Conservation (phyloP, 2,113 vertebrate genomes). For the Aphyosemion australe region DNA sequence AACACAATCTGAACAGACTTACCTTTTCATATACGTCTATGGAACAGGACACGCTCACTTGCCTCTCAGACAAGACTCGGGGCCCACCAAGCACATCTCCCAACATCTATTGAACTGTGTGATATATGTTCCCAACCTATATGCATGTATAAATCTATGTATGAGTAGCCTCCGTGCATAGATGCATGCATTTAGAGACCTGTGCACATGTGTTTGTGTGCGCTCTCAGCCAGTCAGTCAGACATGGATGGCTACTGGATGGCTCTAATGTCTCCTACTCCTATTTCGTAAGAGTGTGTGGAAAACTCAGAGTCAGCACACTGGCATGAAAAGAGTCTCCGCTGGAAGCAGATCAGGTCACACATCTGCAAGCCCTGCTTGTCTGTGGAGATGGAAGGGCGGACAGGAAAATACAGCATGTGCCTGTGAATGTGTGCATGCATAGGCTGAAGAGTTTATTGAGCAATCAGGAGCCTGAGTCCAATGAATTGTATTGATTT, state of each 20-base stretch:
- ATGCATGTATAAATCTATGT: neutral
- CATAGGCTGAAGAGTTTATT: slow-evolving; percentile 17
- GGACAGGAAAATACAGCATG: neutral
- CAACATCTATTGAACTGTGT: slow-evolving; percentile 8
- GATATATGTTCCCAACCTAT: slow-evolving; percentile 4
- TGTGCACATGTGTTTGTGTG: slow-evolving; percentile 23
- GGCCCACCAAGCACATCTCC: slow-evolving; percentile 13
- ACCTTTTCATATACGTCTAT: slow-evolving; percentile 14
- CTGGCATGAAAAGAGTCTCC: slow-evolving; percentile 66
- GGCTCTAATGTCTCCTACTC: slow-evolving; percentile 67
- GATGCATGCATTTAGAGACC: slow-evolving; percentile 23
- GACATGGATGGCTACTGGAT: slow-evolving; percentile 40
- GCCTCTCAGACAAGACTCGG: slow-evolving; percentile 1
- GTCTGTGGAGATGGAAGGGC: slow-evolving; percentile 9
- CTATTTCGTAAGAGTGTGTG: slow-evolving; percentile 74
- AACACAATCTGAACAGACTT: slow-evolving; percentile 38
- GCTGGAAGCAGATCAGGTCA: slow-evolving; percentile 71
- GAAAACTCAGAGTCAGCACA: slow-evolving; percentile 78
- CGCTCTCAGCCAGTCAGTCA: slow-evolving; percentile 43
- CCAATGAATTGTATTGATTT: slow-evolving; percentile 7
- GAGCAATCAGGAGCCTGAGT: neutral
- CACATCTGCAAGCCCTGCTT: slow-evolving; percentile 68
- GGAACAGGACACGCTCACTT: slow-evolving; percentile 2
- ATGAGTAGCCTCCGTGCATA: neutral
- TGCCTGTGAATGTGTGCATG: slow-evolving; percentile 4